A percentile compares a stretch with the other conserved stretches of the same genome.
phyloP scores from a whole-genome alignment of 2,113 vertebrate genomes.

The Pomatorhinus ruficollis region DNA sequence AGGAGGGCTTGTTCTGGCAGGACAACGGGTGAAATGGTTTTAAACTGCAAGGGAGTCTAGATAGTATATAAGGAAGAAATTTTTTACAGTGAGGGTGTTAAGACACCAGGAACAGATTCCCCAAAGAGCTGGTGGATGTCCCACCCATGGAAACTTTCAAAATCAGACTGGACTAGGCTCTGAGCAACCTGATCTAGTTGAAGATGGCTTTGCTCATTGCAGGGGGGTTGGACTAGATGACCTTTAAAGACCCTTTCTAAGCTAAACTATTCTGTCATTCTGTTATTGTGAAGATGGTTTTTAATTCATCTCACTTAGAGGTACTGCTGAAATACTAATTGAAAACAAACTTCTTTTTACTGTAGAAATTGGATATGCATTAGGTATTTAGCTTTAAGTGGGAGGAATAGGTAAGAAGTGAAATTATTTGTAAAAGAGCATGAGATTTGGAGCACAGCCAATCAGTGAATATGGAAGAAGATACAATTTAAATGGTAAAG shows the following conservation, averaged over 20 bases:
- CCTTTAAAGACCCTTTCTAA: background rate
- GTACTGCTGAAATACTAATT: background rate
- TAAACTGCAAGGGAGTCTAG: background rate
- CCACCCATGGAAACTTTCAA: background rate
- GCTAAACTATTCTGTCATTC: background rate
- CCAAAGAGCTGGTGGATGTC: background rate
- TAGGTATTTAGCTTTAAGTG: background rate
- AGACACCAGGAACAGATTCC: background rate
- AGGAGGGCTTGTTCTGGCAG: background rate
- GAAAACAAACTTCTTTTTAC: background rate
- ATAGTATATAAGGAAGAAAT: background rate
- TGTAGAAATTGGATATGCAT: background rate
- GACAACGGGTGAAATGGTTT: background rate
- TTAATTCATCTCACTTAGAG: background rate
- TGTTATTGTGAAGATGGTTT: background rate
- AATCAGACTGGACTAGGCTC: background rate
- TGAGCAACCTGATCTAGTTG: background rate
- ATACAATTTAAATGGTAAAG: background rate
- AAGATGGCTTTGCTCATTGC: background rate
- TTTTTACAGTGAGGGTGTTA: background rate
- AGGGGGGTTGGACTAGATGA: background rate
- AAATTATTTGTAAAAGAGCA: background rate
- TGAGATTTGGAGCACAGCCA: background rate
- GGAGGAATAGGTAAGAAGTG: background rate
- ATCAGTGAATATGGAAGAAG: background rate